Base-by-base conservation (phyloP, 2,113 vertebrate species). In the Oenanthe oenanthe region DNA sequence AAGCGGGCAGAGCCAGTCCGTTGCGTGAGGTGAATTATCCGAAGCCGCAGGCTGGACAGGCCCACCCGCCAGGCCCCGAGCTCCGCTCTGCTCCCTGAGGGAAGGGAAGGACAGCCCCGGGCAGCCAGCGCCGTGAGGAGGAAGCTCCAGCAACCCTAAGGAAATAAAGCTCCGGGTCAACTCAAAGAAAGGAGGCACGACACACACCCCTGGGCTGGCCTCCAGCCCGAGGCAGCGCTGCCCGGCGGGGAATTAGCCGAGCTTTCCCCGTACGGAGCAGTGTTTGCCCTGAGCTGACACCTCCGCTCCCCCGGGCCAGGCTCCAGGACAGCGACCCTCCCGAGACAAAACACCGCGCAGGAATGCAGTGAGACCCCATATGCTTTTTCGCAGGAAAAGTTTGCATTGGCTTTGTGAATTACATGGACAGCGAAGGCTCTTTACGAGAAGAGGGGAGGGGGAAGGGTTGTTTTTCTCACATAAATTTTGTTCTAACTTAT, bases 401-500 rank as follows among this genome's bases (percentile, higher is more conserved):
- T 67, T 62, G 34, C 38, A 3, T 1, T 18, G 62, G n/a, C 24
- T 50, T 57, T 60, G 81, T 10, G 19, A 57, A 34, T 45, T 21
- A 19, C 3, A 0, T 17, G 15, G 81, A 28, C 40, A 50, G 42
- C 32, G 31, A 82, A 75, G 66, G 48, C 31, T 61, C 51, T 88
- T 84, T 40, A 68, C 63, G 54, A 71, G 56, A 22, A 67, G 50
- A 57, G 20, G 6, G 13, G 83, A 84, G 61, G 51, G 47, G 43
- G 47, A 54, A 71, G 68, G 19, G 84, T 63, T 78, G 86, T 87
- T 93, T 92, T 84, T 61, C 70, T 63, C 4, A 0, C 63, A 43
- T 62, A 14, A 26, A 70, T 90, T 85, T 63, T 62, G 50, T 70
- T 93, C 88, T 92, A 92, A 93, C 24, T 92, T 43, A 88, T 12